Evolutionary conservation across 2,797 vertebrate species (phyloP).

Genomic region (Enteromius trimaculatus): DNA sequence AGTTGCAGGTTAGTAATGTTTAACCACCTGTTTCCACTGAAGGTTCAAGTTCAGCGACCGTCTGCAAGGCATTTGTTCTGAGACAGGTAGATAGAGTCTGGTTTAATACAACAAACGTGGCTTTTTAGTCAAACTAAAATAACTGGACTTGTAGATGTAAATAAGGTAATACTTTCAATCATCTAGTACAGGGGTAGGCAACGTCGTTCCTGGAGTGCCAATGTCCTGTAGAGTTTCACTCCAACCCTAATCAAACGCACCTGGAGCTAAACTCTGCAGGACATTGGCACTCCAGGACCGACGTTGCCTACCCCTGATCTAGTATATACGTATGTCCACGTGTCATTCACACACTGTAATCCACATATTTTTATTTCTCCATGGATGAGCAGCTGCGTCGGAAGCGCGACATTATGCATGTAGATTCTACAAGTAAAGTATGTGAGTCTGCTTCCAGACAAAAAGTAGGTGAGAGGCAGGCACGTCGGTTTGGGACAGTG

Average conservation of each 20-base stretch:
- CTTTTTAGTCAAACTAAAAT: conserved; percentile 65
- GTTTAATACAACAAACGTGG: conserved; percentile 56
- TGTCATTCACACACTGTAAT: conserved; percentile 10
- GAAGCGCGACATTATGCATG: not conserved
- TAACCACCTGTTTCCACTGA: conserved; percentile 24
- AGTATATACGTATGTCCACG: not conserved
- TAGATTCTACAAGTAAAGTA: conserved; percentile 21
- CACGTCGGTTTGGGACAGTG: conserved; percentile 10
- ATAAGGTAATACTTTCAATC: conserved; percentile 33
- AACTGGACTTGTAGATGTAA: conserved; percentile 39
- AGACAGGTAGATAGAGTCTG: conserved; percentile 51
- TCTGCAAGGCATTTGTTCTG: conserved; percentile 42
- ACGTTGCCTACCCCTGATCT: no score
- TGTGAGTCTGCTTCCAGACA: not conserved
- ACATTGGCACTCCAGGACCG: no score
- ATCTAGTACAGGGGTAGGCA: no score
- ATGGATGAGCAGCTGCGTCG: conserved; percentile 1
- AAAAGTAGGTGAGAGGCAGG: conserved; percentile 24
- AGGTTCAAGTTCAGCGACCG: conserved; percentile 31
- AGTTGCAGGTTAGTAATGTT: conserved; percentile 39
- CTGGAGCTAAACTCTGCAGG: no score
- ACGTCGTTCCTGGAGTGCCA: no score
- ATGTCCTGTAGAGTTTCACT: no score
- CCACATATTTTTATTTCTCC: not conserved
- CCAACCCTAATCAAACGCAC: no score